These are phyloP conservation scores for Glandiceps talaboti DNA, from an alignment of 53 echinoderm and acorn worm genomes.

Conservation along the genomic window DNA sequence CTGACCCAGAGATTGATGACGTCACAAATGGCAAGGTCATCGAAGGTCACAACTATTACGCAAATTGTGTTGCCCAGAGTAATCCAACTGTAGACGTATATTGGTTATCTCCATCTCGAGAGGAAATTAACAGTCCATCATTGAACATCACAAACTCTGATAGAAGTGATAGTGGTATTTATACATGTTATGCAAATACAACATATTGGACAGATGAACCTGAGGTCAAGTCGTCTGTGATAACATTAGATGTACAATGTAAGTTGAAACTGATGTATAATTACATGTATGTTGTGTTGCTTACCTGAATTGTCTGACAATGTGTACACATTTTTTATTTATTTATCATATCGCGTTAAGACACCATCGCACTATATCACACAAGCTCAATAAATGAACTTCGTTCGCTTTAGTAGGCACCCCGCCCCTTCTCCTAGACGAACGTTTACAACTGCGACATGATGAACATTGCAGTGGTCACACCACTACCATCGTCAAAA, in stretches of 20 bases:
- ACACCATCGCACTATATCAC: too few species aligned
- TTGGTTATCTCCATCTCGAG: background rate
- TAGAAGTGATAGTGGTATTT: background rate
- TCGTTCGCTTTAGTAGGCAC: too few species aligned
- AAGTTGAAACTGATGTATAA: too few species aligned
- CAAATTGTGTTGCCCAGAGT: background rate
- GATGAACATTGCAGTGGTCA: too few species aligned
- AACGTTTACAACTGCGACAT: too few species aligned
- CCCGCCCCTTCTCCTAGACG: too few species aligned
- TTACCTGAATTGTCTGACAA: too few species aligned
- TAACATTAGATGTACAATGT: background rate
- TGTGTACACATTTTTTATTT: too few species aligned
- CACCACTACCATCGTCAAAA: too few species aligned
- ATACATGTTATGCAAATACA: background rate
- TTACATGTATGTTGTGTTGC: too few species aligned
- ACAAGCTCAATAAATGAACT: too few species aligned
- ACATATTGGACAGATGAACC: background rate
- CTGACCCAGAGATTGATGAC: background rate
- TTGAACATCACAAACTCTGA: background rate
- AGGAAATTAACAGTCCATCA: background rate
- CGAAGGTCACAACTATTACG: background rate
- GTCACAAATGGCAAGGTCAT: background rate
- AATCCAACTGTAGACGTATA: background rate
- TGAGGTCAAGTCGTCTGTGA: background rate
- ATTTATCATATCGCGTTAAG: too few species aligned